A percentile compares a stretch with the other conserved stretches of the same genome.
phyloP scores from a whole-genome alignment of 2,113 vertebrate genomes.

The Phoxinus phoxinus region DNA sequence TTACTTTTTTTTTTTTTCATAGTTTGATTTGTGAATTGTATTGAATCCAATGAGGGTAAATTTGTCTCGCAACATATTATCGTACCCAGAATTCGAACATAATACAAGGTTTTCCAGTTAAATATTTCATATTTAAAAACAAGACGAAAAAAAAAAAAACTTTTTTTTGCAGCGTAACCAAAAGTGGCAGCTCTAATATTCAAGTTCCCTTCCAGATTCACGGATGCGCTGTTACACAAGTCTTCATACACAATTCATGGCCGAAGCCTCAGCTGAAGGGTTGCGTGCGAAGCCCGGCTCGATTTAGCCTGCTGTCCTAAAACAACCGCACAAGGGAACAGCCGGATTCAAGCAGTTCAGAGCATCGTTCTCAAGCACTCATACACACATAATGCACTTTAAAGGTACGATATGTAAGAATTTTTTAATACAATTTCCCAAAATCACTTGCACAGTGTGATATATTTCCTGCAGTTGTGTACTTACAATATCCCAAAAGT shows the following conservation, averaged over 20 bases:
- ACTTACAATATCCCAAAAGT: no score
- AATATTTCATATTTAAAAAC: background rate
- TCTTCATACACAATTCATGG: slow-evolving; percentile 21
- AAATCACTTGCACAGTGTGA: no score
- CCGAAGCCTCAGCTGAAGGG: background rate
- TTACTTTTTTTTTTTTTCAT: no score
- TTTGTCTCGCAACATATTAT: no score
- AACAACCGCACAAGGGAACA: background rate
- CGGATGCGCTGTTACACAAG: background rate
- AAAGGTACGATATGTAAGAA: no score
- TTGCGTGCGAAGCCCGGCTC: background rate
- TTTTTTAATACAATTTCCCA: no score
- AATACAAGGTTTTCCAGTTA: no score
- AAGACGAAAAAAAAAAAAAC: background rate
- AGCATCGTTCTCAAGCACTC: background rate
- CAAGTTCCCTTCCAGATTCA: background rate
- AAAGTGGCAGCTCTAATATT: background rate
- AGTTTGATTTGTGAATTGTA: no score
- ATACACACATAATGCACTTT: background rate
- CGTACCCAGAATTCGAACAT: no score
- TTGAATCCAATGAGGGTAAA: no score
- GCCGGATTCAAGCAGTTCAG: background rate
- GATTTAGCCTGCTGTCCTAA: background rate
- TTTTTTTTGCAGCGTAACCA: background rate
- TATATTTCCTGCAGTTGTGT: no score